A percentile compares a stretch with the other conserved stretches of the same genome.
phyloP scores from a whole-genome alignment of 2,113 vertebrate species.

The Blennius ocellaris region DNA sequence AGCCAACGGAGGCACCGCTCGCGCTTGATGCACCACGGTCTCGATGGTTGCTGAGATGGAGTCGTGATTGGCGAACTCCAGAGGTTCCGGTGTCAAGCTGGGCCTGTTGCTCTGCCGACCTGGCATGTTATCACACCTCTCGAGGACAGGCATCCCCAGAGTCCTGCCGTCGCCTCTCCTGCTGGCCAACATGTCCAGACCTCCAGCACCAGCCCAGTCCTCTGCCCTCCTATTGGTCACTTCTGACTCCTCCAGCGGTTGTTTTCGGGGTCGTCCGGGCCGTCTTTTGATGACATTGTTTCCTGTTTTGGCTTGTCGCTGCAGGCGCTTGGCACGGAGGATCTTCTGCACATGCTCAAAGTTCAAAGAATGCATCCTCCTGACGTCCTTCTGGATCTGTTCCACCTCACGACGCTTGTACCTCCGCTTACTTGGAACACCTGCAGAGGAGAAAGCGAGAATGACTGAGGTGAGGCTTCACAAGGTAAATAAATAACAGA shows the following conservation, averaged over 20 bases:
- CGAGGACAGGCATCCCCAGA: slow-evolving; percentile 95
- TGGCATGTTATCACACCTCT: slow-evolving; percentile 93
- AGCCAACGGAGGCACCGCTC: slow-evolving; percentile 84
- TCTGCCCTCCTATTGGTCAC: slow-evolving; percentile 61
- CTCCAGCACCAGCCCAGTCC: slow-evolving; percentile 38
- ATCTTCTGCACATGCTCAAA: slow-evolving; percentile 99
- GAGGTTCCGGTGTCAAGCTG: slow-evolving; percentile 81
- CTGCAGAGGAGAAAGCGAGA: slow-evolving; percentile 63
- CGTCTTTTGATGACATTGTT: slow-evolving; percentile 97
- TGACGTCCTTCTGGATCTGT: slow-evolving; percentile 94
- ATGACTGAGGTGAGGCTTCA: slow-evolving; percentile 36
- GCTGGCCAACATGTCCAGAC: slow-evolving; percentile 64
- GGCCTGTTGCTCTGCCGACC: slow-evolving; percentile 88
- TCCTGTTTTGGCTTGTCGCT: slow-evolving; percentile 99
- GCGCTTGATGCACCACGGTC: slow-evolving; percentile 94
- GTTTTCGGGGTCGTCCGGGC: slow-evolving; percentile 93
- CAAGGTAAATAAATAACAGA: slow-evolving; percentile 50
- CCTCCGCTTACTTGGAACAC: slow-evolving; percentile 84
- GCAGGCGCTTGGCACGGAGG: slow-evolving; percentile 97
- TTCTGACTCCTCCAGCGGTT: slow-evolving; percentile 85
- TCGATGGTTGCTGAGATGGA: slow-evolving; percentile 95
- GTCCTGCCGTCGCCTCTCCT: slow-evolving; percentile 69
- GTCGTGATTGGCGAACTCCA: slow-evolving; percentile 89
- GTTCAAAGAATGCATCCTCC: slow-evolving; percentile 96
- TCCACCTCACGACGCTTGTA: slow-evolving; percentile 94